Base-by-base conservation (phyloP, 2,888 invertebrate genomes). In the Eueremaeus valkanovi region DNA sequence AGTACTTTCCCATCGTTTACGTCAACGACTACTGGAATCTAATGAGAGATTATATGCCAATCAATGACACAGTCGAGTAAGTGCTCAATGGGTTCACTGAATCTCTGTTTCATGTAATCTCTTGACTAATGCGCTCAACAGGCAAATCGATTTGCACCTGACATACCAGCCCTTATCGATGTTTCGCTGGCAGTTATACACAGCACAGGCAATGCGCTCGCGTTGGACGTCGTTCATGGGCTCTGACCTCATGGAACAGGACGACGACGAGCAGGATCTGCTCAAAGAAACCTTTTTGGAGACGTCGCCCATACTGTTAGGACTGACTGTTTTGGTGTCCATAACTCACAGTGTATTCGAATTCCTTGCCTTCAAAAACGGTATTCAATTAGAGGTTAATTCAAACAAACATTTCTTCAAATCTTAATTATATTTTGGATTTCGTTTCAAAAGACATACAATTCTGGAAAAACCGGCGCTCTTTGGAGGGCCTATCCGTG, bases 11-110 rank as follows among this genome's bases (percentile, higher is more conserved):
- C 3, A 92, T 97, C 61, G 85, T 99, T 63, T 97, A 92, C 83
- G 87, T 93, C 77, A 99, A 99, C 86, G 96, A 97, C 81, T 99
- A 96, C 83, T 99, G 99, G 99, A 99, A 99, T 83, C 90, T 99
- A 87, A 90, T 93, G 83, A 88, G 92, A 77, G 97, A 98, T 82
- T 98, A 97, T 85, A 88, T 89, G 77, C 93, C 95, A 0, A 89
- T 99, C 75, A 96, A 96, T 83, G 88, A 91, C 73, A 92, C 94
- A 0, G 89, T 91, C 11, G 88, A 89, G 80, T 88, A 86, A 81
- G 85, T 81, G 11, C 24, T 18, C 18, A 9, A 9, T 68, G 11
- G 5, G 11, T 33, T 3, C n/a, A 68, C 13, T 27, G 3, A 3
- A 5, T 9, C 3, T 18, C 45, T 3, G 11, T 16, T 63, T 13